Base-by-base conservation (phyloP, 2,888 invertebrate genomes). In the Morpho deidamia region DNA sequence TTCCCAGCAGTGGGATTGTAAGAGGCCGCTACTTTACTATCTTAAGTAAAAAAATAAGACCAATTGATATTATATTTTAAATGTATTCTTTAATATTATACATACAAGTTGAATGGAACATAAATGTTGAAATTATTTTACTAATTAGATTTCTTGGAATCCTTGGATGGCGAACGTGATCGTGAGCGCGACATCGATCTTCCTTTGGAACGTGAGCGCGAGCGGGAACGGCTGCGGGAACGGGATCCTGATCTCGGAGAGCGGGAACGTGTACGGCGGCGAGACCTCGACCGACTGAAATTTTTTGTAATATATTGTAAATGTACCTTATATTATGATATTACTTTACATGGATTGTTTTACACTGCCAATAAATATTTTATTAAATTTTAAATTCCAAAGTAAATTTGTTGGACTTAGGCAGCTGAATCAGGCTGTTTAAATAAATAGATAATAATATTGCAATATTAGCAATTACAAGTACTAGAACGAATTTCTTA, bases 201-300 rank as follows among this genome's bases (percentile, higher is more conserved):
- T 53, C 82, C 84, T 73, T 86, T 88, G 61, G 89, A 89, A 63
- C 89, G 88, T 12, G 90, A 88, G 61, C 88, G 85, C 11, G 89
- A 88, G 59, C 90, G 84, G 63, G 81, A 81, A 65, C 90, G 90
- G 63, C 83, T 81, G 65, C 87, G 80, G 4, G 79, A 79, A 58
- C 89, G 86, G 5, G 90, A 90, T 41, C 91, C 89, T 0, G 90
- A 90, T 58, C 88, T 87, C 59, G 90, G 71, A 62, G 90, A 83
- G 65, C 92, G 91, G 12, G 93, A 93, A 53, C 93, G 91, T 56
- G 93, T 92, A 67, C 93, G 92, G 42, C 89, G 84, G 53, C 88
- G 86, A 32, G 93, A 93, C 67, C 93, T 91, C 62, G 93, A 93
- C 14, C 93, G 92, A 64, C 89, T 89, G 87, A 10, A 60, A 49